Base-by-base conservation (phyloP, 2,888 invertebrate species). In the Smittia aterrima region DNA sequence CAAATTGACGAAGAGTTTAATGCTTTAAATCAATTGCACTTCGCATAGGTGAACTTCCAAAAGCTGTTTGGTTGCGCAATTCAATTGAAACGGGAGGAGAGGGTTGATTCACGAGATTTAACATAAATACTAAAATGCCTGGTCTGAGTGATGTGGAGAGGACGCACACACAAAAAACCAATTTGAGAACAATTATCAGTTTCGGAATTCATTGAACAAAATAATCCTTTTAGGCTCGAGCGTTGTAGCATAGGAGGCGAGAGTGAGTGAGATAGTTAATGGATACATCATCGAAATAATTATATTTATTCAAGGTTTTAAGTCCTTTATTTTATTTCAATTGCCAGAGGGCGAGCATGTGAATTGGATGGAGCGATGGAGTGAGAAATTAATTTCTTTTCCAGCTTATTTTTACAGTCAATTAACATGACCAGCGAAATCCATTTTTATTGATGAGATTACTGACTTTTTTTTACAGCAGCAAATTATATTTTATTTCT, bases 121-220 rank as follows among this genome's bases (percentile, higher is more conserved):
- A 58, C 18, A 22, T 58, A 47, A 47, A 6, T 38, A 7, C 38
- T 11, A 38, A 38, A 38, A 11, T 38, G 38, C 6, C 6, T 11
- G 38, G 38, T 38, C n/a, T n/a, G n/a, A n/a, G n/a, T n/a, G n/a
- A n/a, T n/a, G n/a, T 38, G 38, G 11, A 38, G 11, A 38, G 38
- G 6, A 47, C n/a, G 47, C 47, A 47, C 22, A 62, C 24, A 62
- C 25, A 25, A 22, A 71, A 71, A 71, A 54, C 53, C 70, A 71
- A 71, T 71, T 71, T 54, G 54, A 32, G 58, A 76, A 76, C 77
- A 78, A 77, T 77, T 77, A 77, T 77, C 77, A 77, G 77, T 77
- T 77, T 77, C 76, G 77, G 76, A 77, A 78, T 77, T 77, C 78
- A 78, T 76, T 78, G 77, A 78, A 78, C 77, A 77, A 78, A 78